Conservation (phyloP, 2,797 vertebrate species). For the Champsocephalus gunnari region DNA sequence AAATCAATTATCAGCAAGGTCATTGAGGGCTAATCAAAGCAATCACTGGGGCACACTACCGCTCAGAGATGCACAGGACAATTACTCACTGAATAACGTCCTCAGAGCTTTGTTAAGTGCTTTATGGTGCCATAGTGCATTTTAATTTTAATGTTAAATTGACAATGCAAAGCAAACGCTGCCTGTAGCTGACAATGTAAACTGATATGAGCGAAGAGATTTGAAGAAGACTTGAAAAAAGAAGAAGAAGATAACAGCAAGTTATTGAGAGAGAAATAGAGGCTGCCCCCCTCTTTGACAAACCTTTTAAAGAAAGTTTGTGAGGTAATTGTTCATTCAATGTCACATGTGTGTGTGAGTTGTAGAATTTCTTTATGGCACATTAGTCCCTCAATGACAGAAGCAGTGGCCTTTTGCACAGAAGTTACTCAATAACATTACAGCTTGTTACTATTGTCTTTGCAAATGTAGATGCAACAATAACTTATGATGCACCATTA, state of each 20-base stretch:
- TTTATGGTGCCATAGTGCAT: constrained; percentile 34
- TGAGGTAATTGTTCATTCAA: constrained; percentile 26
- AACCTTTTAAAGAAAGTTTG: neutral
- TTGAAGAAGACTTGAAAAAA: too few species aligned
- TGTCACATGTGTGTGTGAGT: constrained; percentile 13
- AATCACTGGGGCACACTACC: constrained; percentile 40
- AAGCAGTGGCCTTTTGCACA: neutral
- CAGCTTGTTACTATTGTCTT: neutral
- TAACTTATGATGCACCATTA: neutral
- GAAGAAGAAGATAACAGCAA: neutral
- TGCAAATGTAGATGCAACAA: neutral
- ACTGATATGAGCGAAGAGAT: neutral
- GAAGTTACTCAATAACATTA: neutral
- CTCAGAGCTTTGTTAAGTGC: constrained; percentile 61
- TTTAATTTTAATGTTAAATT: constrained; percentile 49
- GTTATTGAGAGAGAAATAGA: neutral
- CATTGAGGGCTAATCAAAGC: constrained; percentile 53
- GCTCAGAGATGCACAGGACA: constrained; percentile 40
- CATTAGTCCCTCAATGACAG: constrained; percentile 25
- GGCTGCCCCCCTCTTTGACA: too few species aligned
- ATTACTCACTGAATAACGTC: constrained; percentile 51
- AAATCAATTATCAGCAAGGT: constrained; percentile 60
- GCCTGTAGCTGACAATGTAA: constrained; percentile 29
- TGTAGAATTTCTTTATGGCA: constrained; percentile 7
- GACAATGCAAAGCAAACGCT: constrained; percentile 16